Base-by-base conservation (phyloP, 35 echinoderm and acorn worm genomes). In the Strongylocentrotus purpuratus region DNA sequence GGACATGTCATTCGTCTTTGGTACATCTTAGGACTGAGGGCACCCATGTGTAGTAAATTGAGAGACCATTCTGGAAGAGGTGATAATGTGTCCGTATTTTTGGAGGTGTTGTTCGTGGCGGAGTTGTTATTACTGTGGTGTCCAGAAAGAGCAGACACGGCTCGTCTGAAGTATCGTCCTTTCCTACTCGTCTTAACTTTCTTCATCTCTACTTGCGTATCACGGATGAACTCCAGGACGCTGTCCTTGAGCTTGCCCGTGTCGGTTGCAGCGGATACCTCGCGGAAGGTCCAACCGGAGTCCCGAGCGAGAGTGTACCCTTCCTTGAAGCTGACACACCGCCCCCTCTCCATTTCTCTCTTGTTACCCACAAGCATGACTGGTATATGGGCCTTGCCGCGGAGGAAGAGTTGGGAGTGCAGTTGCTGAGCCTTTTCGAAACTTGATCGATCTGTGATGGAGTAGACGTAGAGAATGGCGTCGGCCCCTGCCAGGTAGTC, bases 391-490 rank as follows among this genome's bases (percentile, higher is more conserved):
- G 94, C 94, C 89, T 97, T 99, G 32, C 87, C 58, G 28, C 90
- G 93, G 50, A 95, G 94, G 14, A 95, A 61, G 0, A 99, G 52
- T 59, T 97, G 86, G 41, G 97, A 94, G 7, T 94, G 47, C 33
- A 99, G 97, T 8, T 94, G 46, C 31, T 87, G 59, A 0, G 96
- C 98, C 45, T 94, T 88, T 33, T 97, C 97, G 50, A 99, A 99
- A 88, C 95, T 97, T 89, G 90, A 18, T 88, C 96, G 88, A 87
- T 96, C 94, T 18, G 96, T 97, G 32, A 99, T 97, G 20, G 98
- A 99, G 90, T 99, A 99, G 22, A 99, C 98, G 94, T 95, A 99
- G 58, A 99, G 48, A 31, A 99, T 85, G 61, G 98, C 98, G 47
- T 99, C 98, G 18, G 98, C 98, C 3, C 96, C 92, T 41, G 88